Evolutionary conservation across 2,797 vertebrate species (phyloP), one percentile per base, ranked within the genome.

Genomic region (Xenops minutus): DNA sequence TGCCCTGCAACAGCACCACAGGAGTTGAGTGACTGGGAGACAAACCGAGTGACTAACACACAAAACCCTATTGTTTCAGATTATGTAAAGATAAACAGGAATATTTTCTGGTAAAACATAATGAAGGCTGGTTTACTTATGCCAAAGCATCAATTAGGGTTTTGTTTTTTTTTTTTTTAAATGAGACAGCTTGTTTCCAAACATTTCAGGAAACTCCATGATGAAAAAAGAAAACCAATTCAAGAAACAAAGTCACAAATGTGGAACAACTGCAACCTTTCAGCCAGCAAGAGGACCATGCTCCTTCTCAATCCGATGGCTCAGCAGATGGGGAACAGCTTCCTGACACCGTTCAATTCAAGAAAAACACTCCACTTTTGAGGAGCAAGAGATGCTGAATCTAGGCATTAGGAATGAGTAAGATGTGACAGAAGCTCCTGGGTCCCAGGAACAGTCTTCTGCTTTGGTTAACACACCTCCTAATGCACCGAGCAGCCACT

Each of bases 1-100:
- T 22, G 24, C 14, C 21, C 46, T n/a, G 24, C 0, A 3, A 55
- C 15, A 75, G 58, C 41, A 46, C 46, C 6, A 2, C 18, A 16
- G 24, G 12, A 43, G 43, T n/a, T 37, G 23, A 72, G 46, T 12
- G 49, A 44, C 59, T 44, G 61, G 13, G 44, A 77, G 23, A 32
- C n/a, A 64, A 85, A 79, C 30, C 0, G 0, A 51, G n/a, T 37
- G 68, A 73, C 30, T 51, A n/a, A 30, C 17, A 55, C 46, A 73
- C 9, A 87, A 59, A 90, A 21, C 3, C 4, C 9, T 43, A 26
- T 16, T 39, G n/a, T 10, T 62, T 15, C 20, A 8, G 72, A 34
- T 52, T 49, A 61, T 2, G 5, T 7, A n/a, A 80, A 5, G 6
- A 78, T 46, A 41, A 84, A 36, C 4, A 12, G 58, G 37, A 95